Conservation (phyloP, 2,113 vertebrate species). For the Bos javanicus region DNA sequence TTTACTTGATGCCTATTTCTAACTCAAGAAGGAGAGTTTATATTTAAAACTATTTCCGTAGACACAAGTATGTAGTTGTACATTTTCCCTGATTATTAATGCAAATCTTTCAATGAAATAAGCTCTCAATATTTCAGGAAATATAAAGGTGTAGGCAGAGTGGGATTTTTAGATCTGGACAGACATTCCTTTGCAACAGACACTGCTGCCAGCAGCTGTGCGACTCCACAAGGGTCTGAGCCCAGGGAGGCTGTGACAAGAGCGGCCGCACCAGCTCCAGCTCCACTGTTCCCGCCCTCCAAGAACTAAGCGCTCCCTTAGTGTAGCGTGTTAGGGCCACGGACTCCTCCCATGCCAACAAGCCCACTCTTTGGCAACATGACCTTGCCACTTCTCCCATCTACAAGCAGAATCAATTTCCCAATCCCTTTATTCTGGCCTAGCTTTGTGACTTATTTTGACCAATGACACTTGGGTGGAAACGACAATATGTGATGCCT, state of each 20-base stretch:
- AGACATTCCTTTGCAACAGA: background rate
- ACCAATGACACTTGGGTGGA: background rate
- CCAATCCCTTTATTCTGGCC: background rate
- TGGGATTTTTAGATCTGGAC: background rate
- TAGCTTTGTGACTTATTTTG: background rate
- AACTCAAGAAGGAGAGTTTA: background rate
- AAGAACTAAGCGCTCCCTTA: fast-evolving
- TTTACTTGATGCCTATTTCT: background rate
- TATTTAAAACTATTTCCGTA: background rate
- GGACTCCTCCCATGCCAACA: background rate
- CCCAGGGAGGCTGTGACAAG: background rate
- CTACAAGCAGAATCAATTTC: background rate
- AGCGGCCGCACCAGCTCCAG: fast-evolving
- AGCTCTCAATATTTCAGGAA: background rate
- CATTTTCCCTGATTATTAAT: background rate
- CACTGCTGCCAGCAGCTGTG: background rate
- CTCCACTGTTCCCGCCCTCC: background rate
- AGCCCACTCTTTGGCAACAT: fast-evolving
- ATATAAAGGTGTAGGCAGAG: background rate
- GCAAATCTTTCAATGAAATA: background rate
- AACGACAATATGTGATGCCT: background rate
- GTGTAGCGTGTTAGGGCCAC: background rate
- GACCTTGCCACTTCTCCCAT: background rate
- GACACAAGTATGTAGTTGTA: background rate
- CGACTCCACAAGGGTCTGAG: background rate